Conservation (phyloP, 1,140 invertebrate species). For the Ips nitidus region DNA sequence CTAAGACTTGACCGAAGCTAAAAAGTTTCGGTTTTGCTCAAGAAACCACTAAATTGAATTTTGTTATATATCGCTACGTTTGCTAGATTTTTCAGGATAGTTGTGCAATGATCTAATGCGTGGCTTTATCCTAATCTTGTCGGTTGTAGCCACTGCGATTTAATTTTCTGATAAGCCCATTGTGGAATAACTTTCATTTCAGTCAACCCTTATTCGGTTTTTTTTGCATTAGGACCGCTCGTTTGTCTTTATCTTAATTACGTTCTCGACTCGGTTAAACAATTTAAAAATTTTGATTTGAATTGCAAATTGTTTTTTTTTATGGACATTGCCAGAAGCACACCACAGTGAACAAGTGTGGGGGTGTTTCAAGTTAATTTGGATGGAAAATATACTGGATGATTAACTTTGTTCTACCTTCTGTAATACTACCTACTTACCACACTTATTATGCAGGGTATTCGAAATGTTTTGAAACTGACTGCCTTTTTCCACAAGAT, state of each 20-base stretch:
- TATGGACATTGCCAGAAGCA: no score
- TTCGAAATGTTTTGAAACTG: no score
- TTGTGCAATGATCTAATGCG: no score
- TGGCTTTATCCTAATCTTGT: background rate
- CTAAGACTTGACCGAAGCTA: constrained; percentile 13
- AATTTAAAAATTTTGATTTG: constrained; percentile 4
- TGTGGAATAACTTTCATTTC: constrained; percentile 13
- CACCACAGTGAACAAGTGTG: no score
- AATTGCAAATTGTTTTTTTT: background rate
- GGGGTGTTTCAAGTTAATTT: no score
- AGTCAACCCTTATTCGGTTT: constrained; percentile 11
- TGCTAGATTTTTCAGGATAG: constrained; percentile 4
- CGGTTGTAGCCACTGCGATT: background rate
- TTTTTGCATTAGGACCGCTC: constrained; percentile 2
- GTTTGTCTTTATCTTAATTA: constrained; percentile 14
- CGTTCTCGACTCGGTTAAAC: constrained; percentile 5
- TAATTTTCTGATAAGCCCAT: constrained; percentile 15
- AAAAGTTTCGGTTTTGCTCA: background rate
- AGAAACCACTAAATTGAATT: background rate
- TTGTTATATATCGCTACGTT: constrained; percentile 1
- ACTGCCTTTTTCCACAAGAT: no score
- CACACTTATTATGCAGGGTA: no score
- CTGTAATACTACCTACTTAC: no score
- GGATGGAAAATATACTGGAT: no score
- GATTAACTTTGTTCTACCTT: no score